Base-by-base conservation (phyloP, 2,113 vertebrate species). In the Istiophorus platypterus region DNA sequence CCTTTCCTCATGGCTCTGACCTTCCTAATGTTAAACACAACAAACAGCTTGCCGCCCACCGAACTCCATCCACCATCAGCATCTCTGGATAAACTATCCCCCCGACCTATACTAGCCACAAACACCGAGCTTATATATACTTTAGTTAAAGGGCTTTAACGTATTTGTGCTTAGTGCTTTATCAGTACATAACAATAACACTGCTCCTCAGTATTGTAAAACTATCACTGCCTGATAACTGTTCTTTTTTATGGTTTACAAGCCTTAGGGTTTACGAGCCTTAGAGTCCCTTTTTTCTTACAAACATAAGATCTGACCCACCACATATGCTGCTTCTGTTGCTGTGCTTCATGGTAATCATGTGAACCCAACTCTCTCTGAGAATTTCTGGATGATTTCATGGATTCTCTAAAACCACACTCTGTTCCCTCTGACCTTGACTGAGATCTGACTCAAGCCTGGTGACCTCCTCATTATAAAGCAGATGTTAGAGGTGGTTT, bases 21-120 rank as follows among this genome's bases (percentile, higher is more conserved):
- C 89, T 92, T 62, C 89, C 78, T 89, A 85, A 91, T 91, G 93
- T 90, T 91, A 85, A 89, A 87, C 87, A 91, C 90, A 91, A 90
- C 91, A 92, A 92, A 90, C 86, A 85, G 76, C 85, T 67, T 9
- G 29, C 84, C 88, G 61, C 92, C 89, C 89, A 91, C 93, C 72
- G 82, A 70, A 37, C 77, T 82, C 67, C 64, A 69, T 85, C 76
- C 70, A 65, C 71, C 85, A 70, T 42, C 76, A 26, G 68, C 0
- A 18, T 71, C 72, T 84, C 31, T 67, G 39, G 41, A 81, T 79
- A n/a, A 80, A 62, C 77, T 54, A 54, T 42, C 67, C 71, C 72
- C 68, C 76, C 26, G 42, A 45, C 54, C 24, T 51, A 56, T 17
- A 74, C 47, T n/a, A 34, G 42, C 37, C 26, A 61, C 54, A 39